These are phyloP conservation scores for Cremastinae sp. DNA, from an alignment of 2,888 invertebrate genomes.

Conservation along the genomic window DNA sequence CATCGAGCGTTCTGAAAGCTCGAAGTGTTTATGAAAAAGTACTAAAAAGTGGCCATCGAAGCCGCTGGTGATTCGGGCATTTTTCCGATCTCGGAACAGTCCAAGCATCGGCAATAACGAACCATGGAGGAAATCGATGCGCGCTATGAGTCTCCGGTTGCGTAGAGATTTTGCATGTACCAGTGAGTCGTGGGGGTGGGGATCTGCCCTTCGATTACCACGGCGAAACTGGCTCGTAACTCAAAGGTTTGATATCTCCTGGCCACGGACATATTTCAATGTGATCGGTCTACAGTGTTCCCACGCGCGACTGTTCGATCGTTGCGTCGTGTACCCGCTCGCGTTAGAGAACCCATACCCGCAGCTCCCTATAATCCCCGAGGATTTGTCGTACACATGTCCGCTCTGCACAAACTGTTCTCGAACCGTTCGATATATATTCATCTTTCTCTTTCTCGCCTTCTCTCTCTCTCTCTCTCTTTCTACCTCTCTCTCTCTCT, in stretches of 20 bases:
- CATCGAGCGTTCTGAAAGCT: too few species aligned
- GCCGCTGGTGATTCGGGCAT: conserved; percentile 14
- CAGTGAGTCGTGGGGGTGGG: conserved; percentile 12
- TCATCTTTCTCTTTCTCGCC: conserved; percentile 34
- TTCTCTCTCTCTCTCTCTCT: neutral
- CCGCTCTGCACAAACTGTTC: conserved; percentile 75
- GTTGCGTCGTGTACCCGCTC: conserved; percentile 27
- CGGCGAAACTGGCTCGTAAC: conserved; percentile 67
- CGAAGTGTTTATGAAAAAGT: too few species aligned
- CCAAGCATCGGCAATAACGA: conserved; percentile 17
- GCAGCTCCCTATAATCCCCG: conserved; percentile 74
- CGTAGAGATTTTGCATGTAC: conserved; percentile 39
- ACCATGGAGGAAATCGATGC: conserved; percentile 54
- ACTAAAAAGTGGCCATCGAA: too few species aligned
- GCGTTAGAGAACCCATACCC: conserved; percentile 50
- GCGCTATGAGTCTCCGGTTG: conserved; percentile 37
- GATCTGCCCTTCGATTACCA: conserved; percentile 52
- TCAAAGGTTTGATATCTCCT: conserved; percentile 73
- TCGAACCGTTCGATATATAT: conserved; percentile 75
- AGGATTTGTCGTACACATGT: conserved; percentile 79
- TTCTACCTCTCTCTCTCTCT: conserved; percentile 29
- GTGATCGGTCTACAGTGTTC: conserved; percentile 67
- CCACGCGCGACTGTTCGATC: conserved; percentile 35
- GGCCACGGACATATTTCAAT: conserved; percentile 75
- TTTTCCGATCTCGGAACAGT: conserved; percentile 29